Percentiles rank a stretch among this genome's conserved stretches.
Evolutionary conservation across 2,797 vertebrate genomes (phyloP).

Genomic region (Sibirionetta formosa): DNA sequence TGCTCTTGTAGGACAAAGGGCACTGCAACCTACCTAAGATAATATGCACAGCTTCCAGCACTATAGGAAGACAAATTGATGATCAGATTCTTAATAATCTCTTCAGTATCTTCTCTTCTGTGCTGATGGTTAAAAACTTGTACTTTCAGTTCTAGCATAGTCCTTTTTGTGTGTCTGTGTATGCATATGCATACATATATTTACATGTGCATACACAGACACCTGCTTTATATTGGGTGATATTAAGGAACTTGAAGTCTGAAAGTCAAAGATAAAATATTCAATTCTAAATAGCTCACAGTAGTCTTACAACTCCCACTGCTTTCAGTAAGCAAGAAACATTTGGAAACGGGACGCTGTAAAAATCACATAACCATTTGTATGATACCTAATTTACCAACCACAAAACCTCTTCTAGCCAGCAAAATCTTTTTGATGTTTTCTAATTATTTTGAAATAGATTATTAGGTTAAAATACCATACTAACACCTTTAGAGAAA

Average conservation of each 20-base stretch:
- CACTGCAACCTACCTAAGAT: neutral
- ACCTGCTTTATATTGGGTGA: neutral
- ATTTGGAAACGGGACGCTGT: neutral
- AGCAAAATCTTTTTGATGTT: neutral
- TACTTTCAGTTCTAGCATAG: neutral
- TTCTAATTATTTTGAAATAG: neutral
- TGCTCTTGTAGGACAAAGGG: neutral
- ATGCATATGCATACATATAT: neutral
- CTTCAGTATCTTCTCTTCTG: neutral
- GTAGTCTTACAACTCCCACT: neutral
- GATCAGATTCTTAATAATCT: neutral
- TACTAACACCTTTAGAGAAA: neutral
- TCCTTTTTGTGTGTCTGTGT: neutral
- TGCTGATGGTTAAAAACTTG: neutral
- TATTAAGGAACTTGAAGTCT: neutral
- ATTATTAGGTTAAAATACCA: neutral
- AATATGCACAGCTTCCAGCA: rapidly evolving
- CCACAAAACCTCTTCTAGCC: neutral
- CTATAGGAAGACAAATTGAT: neutral
- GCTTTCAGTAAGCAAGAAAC: neutral
- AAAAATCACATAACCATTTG: neutral
- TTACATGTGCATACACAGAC: neutral
- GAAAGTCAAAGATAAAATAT: neutral
- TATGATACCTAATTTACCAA: neutral
- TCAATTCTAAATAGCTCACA: neutral